Evolutionary conservation across 2,888 invertebrate species (phyloP).

Genomic region (Parapristionchus giblindavisi): DNA sequence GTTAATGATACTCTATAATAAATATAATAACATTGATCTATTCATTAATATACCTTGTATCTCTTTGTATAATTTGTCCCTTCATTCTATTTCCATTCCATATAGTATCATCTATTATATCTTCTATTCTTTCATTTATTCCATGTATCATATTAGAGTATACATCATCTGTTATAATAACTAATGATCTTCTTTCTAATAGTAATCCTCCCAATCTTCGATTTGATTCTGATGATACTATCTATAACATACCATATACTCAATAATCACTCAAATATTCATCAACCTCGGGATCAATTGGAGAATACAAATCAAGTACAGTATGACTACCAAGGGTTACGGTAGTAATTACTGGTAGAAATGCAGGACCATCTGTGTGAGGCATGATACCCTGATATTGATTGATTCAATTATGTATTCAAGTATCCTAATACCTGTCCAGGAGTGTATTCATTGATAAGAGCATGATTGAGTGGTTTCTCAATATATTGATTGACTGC

Average conservation of each 20-base stretch:
- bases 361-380: constrained; percentile 93
- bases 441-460: constrained; percentile 91
- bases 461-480: constrained; percentile 86
- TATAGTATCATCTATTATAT: constrained; percentile 49
- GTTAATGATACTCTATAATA: constrained; percentile 21
- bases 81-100: constrained; percentile 45
- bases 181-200: constrained; percentile 85
- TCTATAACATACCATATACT: not conserved
- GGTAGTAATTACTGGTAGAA: constrained; percentile 90
- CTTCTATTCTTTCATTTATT: constrained; percentile 53
- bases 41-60: constrained; percentile 37
- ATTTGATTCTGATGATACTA: not conserved
- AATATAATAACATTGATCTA: not conserved
- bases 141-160: constrained; percentile 79
- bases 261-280: not conserved
- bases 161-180: constrained; percentile 83
- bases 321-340: constrained; percentile 90
- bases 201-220: constrained; percentile 73
- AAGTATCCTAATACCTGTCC: constrained; percentile 72
- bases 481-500: not conserved
- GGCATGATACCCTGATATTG: constrained; percentile 89
- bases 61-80: constrained; percentile 43
- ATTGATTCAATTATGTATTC: not conserved
- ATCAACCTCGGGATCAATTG: constrained; percentile 40
- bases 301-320: constrained; percentile 82